A percentile compares a stretch with the other conserved stretches of the same genome.
These are phyloP conservation scores for Polydrusus tereticollis DNA, from an alignment of 2,888 invertebrate genomes.

Conservation along the genomic window DNA sequence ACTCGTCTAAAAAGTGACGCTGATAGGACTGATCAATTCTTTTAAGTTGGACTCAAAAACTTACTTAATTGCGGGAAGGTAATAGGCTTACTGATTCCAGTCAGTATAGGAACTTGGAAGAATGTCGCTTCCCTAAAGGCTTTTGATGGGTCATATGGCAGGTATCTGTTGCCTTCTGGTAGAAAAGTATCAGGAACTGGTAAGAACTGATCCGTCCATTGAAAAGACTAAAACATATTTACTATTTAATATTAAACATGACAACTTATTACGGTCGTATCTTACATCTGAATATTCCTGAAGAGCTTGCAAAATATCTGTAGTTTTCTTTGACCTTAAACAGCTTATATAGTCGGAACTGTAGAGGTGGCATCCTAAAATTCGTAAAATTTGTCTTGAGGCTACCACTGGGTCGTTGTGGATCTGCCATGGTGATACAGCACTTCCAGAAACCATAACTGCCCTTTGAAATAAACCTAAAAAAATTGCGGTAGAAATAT, in stretches of 20 bases:
- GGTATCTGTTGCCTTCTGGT: slow-evolving; percentile 72
- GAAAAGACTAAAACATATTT: slow-evolving; percentile 68
- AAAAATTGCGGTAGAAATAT: too few relatives aligned
- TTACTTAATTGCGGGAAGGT: slow-evolving; percentile 57
- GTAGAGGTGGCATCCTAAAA: slow-evolving; percentile 70
- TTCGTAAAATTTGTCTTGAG: slow-evolving; percentile 72
- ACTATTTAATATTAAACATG: not conserved
- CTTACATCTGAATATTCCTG: slow-evolving; percentile 70
- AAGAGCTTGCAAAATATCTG: slow-evolving; percentile 73
- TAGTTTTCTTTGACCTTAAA: slow-evolving; percentile 72
- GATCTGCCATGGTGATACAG: slow-evolving; percentile 67
- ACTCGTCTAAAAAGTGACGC: slow-evolving; percentile 68
- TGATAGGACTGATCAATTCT: not conserved
- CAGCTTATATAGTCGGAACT: slow-evolving; percentile 72
- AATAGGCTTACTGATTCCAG: slow-evolving; percentile 76
- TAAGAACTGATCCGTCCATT: slow-evolving; percentile 72
- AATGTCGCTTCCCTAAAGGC: slow-evolving; percentile 70
- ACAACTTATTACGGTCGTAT: not conserved
- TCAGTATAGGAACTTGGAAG: slow-evolving; percentile 75
- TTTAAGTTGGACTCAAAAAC: not conserved
- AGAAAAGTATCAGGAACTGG: slow-evolving; percentile 76
- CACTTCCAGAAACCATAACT: slow-evolving; percentile 77
- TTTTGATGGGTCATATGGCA: slow-evolving; percentile 70
- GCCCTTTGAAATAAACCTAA: slow-evolving; percentile 76
- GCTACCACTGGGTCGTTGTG: slow-evolving; percentile 66